phyloP scores from a whole-genome alignment of 1,140 invertebrate genomes.

The Tyrophagus putrescentiae region DNA sequence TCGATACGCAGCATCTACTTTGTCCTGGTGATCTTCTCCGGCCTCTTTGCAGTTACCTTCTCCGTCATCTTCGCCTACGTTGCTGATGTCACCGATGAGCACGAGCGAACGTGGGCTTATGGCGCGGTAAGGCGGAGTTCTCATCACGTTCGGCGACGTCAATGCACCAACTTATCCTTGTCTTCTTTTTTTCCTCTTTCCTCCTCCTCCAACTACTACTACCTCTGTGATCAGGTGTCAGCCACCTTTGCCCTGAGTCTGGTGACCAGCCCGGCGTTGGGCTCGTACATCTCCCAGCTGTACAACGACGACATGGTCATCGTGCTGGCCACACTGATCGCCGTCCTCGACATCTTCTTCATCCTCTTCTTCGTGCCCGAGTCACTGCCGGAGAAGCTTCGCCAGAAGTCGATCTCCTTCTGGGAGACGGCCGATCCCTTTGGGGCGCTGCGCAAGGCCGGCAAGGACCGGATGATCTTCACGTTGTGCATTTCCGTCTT shows the following conservation, averaged over 20 bases:
- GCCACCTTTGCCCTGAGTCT: conserved; percentile 96
- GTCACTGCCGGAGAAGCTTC: conserved; percentile 82
- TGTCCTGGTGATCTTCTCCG: conserved; percentile 96
- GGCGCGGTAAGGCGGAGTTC: conserved; percentile 67
- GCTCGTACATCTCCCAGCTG: conserved; percentile 72
- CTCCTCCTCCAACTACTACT: background rate
- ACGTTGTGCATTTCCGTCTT: conserved; percentile 94
- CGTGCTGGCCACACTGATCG: conserved; percentile 82
- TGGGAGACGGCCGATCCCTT: conserved; percentile 96
- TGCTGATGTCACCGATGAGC: conserved; percentile 95
- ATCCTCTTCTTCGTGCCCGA: conserved; percentile 95
- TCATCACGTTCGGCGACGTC: no score
- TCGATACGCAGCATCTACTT: conserved; percentile 77
- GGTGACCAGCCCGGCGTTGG: conserved; percentile 89
- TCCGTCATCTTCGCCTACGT: conserved; percentile 98
- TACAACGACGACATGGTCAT: conserved; percentile 89
- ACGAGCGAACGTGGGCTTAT: conserved; percentile 87
- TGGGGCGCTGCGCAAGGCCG: conserved; percentile 75
- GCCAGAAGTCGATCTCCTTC: conserved; percentile 59
- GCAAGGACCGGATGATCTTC: conserved; percentile 85
- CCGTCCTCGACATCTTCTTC: conserved; percentile 90
- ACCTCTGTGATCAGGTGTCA: conserved; percentile 46
- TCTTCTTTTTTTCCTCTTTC: background rate
- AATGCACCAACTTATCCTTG: conserved; percentile 12
- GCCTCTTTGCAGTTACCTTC: conserved; percentile 96